Evolutionary conservation across 2,888 invertebrate species (phyloP).

Genomic region (Scaptomyza polygonia): DNA sequence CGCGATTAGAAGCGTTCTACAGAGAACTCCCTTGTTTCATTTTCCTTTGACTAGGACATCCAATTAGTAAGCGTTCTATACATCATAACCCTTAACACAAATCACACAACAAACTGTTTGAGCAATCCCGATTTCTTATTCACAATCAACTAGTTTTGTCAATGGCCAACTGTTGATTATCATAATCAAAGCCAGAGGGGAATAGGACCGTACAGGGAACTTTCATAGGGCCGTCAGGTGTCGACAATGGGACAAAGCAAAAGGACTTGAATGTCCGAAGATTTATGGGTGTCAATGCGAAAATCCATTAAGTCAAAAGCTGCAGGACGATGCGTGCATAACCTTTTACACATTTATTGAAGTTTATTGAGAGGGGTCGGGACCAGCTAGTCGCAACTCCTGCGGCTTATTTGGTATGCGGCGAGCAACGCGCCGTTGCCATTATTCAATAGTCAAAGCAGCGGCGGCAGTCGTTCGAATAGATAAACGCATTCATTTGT

Average conservation of each 20-base stretch:
- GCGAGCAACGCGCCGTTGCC: conserved; percentile 50
- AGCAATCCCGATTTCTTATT: conserved; percentile 46
- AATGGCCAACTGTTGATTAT: conserved; percentile 74
- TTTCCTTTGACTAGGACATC: background rate
- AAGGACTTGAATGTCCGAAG: conserved; percentile 49
- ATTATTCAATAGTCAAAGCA: conserved; percentile 74
- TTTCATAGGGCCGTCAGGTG: conserved; percentile 62
- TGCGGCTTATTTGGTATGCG: conserved; percentile 67
- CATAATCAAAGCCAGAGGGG: conserved; percentile 21
- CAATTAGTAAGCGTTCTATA: conserved; percentile 11
- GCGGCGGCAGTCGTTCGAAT: conserved; percentile 45
- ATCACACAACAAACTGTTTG: conserved; percentile 41
- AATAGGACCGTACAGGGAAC: background rate
- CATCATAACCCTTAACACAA: conserved; percentile 33
- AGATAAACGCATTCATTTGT: conserved; percentile 40
- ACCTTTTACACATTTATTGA: conserved; percentile 75
- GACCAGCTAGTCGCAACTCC: conserved; percentile 23
- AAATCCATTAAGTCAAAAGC: conserved; percentile 74
- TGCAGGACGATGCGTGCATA: conserved; percentile 63
- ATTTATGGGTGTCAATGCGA: conserved; percentile 74
- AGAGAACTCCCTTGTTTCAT: background rate
- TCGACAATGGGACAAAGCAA: conserved; percentile 45
- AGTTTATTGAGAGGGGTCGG: conserved; percentile 77
- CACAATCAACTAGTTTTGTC: conserved; percentile 62
- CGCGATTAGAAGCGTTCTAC: background rate